Conservation (phyloP, 2,797 vertebrate species). For the Periophthalmus magnuspinnatus region DNA sequence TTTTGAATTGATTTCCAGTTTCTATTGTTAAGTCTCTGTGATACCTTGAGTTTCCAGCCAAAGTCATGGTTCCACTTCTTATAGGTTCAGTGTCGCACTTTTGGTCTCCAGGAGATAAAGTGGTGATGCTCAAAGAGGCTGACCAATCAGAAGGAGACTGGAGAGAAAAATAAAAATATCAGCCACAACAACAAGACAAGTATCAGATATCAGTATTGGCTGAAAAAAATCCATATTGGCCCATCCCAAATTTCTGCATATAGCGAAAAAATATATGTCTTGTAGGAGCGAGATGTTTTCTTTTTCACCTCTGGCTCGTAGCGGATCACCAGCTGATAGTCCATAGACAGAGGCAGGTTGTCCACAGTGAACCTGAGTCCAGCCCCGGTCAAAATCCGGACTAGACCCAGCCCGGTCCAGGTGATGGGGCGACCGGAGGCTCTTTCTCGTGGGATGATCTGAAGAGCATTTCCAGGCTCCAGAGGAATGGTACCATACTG, state of each 20-base stretch:
- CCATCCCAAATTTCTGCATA: background rate
- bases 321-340: conserved; percentile 80
- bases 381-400: conserved; percentile 70
- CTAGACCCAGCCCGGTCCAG: conserved; percentile 84
- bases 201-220: background rate
- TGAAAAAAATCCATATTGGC: background rate
- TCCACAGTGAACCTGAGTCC: conserved; percentile 82
- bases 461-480: conserved; percentile 54
- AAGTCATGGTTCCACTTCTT: conserved; percentile 60
- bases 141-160: conserved; percentile 83
- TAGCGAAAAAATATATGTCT: background rate
- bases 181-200: too few relatives aligned
- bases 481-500: conserved; percentile 57
- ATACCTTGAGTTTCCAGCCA: conserved; percentile 80
- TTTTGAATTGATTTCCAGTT: too few relatives aligned
- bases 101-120: conserved; percentile 40
- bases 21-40: background rate
- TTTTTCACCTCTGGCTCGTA: conserved; percentile 82
- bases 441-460: conserved; percentile 73
- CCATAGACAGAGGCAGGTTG: conserved; percentile 78
- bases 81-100: conserved; percentile 61
- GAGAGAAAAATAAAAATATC: conserved; percentile 20
- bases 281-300: background rate
- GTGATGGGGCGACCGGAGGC: conserved; percentile 56
- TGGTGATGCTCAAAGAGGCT: conserved; percentile 68